Conservation (phyloP, 2,888 invertebrate species). For the Eugnorisma glareosa region DNA sequence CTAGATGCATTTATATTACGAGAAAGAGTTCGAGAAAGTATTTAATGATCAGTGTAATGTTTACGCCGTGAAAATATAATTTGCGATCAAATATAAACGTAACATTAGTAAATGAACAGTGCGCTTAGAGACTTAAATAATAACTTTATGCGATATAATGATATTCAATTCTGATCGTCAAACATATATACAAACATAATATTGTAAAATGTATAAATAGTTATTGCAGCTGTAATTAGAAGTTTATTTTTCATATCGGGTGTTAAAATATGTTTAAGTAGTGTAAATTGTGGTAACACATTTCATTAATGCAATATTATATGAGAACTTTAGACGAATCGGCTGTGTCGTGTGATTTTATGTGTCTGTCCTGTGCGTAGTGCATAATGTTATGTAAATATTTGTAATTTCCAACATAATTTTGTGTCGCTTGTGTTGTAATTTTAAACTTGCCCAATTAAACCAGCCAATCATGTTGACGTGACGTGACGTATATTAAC, state of each 20-base stretch:
- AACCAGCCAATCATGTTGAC: slow-evolving; percentile 60
- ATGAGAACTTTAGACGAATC: slow-evolving; percentile 86
- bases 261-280: slow-evolving; percentile 90
- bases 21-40: slow-evolving; percentile 73
- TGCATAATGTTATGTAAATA: slow-evolving; percentile 85
- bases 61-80: slow-evolving; percentile 78
- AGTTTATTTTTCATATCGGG: slow-evolving; percentile 91
- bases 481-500: slow-evolving; percentile 49
- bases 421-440: slow-evolving; percentile 60
- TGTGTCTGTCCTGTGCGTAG: slow-evolving; percentile 87
- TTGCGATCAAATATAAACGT: slow-evolving; percentile 80
- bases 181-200: slow-evolving; percentile 81
- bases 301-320: slow-evolving; percentile 88
- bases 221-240: slow-evolving; percentile 91
- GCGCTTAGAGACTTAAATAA: slow-evolving; percentile 87
- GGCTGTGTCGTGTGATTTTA: slow-evolving; percentile 89
- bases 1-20: slow-evolving; percentile 82
- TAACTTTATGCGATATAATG: slow-evolving; percentile 78
- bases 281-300: slow-evolving; percentile 87
- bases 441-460: slow-evolving; percentile 72
- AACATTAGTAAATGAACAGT: slow-evolving; percentile 81
- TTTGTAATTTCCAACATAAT: slow-evolving; percentile 63
- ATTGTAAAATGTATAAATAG: slow-evolving; percentile 90
- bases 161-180: slow-evolving; percentile 73
- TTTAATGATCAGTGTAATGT: slow-evolving; percentile 77